Evolutionary conservation across 2,113 vertebrate species (phyloP).

Genomic region (Alethe castanea): DNA sequence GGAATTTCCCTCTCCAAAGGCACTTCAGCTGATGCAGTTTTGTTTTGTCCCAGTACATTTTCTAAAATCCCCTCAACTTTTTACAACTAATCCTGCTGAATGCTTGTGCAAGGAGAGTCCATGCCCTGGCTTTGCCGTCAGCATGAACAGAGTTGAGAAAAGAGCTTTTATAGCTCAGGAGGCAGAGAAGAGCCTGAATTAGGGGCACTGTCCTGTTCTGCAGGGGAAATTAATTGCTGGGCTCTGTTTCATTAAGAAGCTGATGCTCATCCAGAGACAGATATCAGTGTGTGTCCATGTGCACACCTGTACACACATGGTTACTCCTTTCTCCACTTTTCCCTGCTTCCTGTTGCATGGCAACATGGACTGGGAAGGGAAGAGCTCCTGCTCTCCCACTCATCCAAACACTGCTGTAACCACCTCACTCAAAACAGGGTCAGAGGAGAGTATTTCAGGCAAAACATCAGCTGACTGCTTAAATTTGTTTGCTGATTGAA

Average conservation of each 20-base stretch:
- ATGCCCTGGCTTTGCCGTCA: not conserved
- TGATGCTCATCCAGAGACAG: not conserved
- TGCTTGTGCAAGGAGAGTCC: not conserved
- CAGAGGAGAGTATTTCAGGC: not conserved
- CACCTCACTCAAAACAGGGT: not conserved
- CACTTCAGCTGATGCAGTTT: not conserved
- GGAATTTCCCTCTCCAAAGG: not conserved
- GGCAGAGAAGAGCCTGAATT: not conserved
- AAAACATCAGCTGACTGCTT: not conserved
- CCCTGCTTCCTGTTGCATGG: not conserved
- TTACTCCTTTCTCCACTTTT: not conserved
- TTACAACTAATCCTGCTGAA: not conserved
- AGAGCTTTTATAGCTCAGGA: not conserved
- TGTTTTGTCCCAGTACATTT: not conserved
- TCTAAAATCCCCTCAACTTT: not conserved
- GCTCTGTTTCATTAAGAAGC: not conserved
- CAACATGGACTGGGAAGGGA: accelerated
- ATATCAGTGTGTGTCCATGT: accelerated
- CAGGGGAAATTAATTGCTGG: not conserved
- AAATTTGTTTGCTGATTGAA: not conserved
- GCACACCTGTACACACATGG: accelerated
- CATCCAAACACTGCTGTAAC: not conserved
- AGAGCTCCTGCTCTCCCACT: not conserved
- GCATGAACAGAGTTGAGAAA: not conserved
- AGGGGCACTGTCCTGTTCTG: not conserved